Percentiles rank a stretch among this genome's conserved stretches.
Evolutionary conservation across 2,113 vertebrate species (phyloP).

Genomic region (Rhinogobius similis): DNA sequence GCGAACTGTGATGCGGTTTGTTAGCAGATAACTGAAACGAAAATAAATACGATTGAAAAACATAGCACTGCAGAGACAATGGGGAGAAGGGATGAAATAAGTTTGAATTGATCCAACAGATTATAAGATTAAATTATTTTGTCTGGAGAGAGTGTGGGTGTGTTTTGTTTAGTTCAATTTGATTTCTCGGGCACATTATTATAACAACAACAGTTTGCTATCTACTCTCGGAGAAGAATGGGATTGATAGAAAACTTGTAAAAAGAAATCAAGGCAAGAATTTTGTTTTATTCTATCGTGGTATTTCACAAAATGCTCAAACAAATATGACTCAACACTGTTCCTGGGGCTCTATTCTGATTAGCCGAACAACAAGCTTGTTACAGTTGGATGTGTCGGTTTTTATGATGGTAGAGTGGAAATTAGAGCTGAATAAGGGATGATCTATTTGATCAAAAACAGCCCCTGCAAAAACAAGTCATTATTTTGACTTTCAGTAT

Average conservation of each 20-base stretch:
- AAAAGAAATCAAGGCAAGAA: too few relatives aligned
- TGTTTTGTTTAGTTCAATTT: constrained; percentile 2
- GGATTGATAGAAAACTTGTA: not conserved
- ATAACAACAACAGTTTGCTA: not conserved
- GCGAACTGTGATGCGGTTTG: not conserved
- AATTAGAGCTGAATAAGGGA: too few relatives aligned
- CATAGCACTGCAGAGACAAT: not conserved
- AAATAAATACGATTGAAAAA: not conserved
- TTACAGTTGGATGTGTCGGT: too few relatives aligned
- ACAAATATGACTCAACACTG: too few relatives aligned
- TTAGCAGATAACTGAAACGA: not conserved
- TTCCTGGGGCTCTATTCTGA: not conserved
- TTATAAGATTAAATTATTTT: not conserved
- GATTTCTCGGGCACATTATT: not conserved
- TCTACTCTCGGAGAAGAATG: not conserved
- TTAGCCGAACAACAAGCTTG: not conserved
- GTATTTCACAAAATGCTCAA: too few relatives aligned
- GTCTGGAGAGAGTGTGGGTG: not conserved
- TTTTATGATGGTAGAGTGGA: too few relatives aligned
- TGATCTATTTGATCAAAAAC: too few relatives aligned
- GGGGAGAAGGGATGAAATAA: not conserved
- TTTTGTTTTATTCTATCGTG: too few relatives aligned
- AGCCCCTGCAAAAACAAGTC: too few relatives aligned
- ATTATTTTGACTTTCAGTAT: too few relatives aligned
- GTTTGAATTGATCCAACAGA: not conserved